A percentile compares a stretch with the other conserved stretches of the same genome.
Conservation (phyloP, 1,140 invertebrate species). For the Drosophila pachea region DNA sequence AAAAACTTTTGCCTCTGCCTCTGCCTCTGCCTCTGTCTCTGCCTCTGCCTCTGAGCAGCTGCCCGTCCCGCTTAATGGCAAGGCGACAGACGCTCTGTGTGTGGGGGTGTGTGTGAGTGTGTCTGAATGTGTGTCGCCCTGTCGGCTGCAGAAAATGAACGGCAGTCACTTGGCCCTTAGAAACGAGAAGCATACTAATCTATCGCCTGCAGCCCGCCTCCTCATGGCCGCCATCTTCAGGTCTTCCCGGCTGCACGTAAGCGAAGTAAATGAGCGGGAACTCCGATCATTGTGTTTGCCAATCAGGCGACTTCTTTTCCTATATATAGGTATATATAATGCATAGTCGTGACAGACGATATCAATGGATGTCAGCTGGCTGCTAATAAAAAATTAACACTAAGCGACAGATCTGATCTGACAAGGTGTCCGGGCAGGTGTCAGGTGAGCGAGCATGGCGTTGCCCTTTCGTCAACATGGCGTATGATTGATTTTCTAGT, state of each 20-base stretch:
- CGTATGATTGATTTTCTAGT: constrained; percentile 75
- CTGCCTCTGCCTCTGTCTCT: constrained; percentile 13
- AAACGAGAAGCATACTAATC: constrained; percentile 67
- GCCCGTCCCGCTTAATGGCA: constrained; percentile 59
- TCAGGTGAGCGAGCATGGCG: constrained; percentile 35
- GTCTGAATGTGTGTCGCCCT: constrained; percentile 38
- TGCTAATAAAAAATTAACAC: constrained; percentile 68
- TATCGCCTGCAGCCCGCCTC: constrained; percentile 29
- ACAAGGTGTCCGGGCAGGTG: constrained; percentile 36
- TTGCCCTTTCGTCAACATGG: constrained; percentile 56
- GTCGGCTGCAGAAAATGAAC: constrained; percentile 47
- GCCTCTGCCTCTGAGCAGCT: background rate
- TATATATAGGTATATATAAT: constrained; percentile 1
- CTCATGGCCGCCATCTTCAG: background rate
- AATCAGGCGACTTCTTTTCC: constrained; percentile 23
- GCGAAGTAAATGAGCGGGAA: constrained; percentile 39
- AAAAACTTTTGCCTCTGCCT: constrained; percentile 65
- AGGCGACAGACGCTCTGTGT: constrained; percentile 48
- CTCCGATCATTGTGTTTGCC: constrained; percentile 34
- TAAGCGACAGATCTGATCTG: constrained; percentile 40
- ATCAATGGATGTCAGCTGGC: constrained; percentile 63
- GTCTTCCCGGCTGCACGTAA: constrained; percentile 16
- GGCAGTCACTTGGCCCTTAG: constrained; percentile 38
- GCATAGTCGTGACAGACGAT: constrained; percentile 48
- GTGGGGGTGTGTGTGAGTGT: constrained; percentile 11